A percentile compares a stretch with the other conserved stretches of the same genome.
These are phyloP conservation scores for Aplysina aerophoba DNA, from an alignment of 37 sponge, comb jelly and placozoan species.

Conservation along the genomic window DNA sequence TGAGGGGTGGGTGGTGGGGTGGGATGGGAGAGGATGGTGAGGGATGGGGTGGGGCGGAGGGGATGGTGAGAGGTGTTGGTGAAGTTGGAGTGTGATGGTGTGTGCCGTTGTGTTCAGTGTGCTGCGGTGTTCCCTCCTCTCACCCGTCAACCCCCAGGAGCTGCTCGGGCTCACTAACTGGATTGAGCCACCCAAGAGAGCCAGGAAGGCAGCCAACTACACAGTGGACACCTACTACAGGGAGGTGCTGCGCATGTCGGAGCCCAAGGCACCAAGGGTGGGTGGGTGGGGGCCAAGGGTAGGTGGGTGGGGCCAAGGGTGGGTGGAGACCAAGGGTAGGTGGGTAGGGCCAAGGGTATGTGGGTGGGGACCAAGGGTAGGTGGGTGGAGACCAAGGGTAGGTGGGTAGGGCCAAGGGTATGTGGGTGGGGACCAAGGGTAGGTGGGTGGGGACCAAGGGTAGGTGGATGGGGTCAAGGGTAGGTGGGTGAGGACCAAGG, in stretches of 20 bases:
- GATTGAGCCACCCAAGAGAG: conserved; percentile 99
- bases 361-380: too few species aligned
- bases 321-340: too few species aligned
- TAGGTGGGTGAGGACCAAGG: too few species aligned
- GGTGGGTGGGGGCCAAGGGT: too few species aligned
- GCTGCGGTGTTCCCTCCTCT: too few species aligned
- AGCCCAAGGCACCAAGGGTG: conserved; percentile 91
- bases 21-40: background rate
- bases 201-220: conserved; percentile 91
- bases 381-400: too few species aligned
- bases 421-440: too few species aligned
- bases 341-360: too few species aligned
- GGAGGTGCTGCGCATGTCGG: conserved; percentile 92
- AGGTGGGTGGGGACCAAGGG: too few species aligned
- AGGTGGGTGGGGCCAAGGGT: too few species aligned
- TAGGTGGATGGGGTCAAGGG: too few species aligned
- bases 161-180: conserved; percentile 68
- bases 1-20: background rate
- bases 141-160: conserved; percentile 43
- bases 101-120: conserved; percentile 4
- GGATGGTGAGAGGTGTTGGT: background rate
- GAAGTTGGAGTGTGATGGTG: background rate
- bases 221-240: conserved; percentile 97
- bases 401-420: too few species aligned
- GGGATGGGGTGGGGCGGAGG: background rate